Conservation (phyloP, 2,113 vertebrate species). For the Lanius ludovicianus region DNA sequence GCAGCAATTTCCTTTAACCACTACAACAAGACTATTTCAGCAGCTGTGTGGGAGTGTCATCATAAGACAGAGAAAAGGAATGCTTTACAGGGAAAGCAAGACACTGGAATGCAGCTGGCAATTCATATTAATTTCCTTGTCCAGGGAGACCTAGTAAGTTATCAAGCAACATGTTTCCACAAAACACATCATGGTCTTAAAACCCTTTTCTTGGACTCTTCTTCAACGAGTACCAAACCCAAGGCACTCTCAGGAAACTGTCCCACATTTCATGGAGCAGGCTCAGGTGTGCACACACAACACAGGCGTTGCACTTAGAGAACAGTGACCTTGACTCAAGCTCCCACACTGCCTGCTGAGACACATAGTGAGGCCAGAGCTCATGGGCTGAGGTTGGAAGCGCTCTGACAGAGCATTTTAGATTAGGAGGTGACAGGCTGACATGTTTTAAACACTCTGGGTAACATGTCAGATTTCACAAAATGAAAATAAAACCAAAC, state of each 20-base stretch:
- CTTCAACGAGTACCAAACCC: not conserved
- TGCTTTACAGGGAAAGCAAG: conserved; percentile 47
- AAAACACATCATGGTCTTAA: conserved; percentile 21
- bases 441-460: not conserved
- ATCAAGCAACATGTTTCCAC: conserved; percentile 22
- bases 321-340: not conserved
- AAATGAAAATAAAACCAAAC: not conserved
- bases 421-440: not conserved
- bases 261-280: not conserved
- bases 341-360: not conserved
- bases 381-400: not conserved
- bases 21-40: conserved; percentile 49
- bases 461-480: not conserved
- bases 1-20: conserved; percentile 67
- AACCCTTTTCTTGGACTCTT: not conserved
- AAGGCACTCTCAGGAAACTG: not conserved
- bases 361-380: not conserved
- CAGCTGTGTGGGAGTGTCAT: conserved; percentile 67
- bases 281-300: not conserved
- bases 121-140: conserved; percentile 56
- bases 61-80: conserved; percentile 50
- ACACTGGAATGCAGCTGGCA: conserved; percentile 43
- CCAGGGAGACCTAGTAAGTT: conserved; percentile 12
- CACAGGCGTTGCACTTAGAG: not conserved
- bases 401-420: not conserved